Base-by-base conservation (phyloP, 2,888 invertebrate species). In the Urechis unicinctus region DNA sequence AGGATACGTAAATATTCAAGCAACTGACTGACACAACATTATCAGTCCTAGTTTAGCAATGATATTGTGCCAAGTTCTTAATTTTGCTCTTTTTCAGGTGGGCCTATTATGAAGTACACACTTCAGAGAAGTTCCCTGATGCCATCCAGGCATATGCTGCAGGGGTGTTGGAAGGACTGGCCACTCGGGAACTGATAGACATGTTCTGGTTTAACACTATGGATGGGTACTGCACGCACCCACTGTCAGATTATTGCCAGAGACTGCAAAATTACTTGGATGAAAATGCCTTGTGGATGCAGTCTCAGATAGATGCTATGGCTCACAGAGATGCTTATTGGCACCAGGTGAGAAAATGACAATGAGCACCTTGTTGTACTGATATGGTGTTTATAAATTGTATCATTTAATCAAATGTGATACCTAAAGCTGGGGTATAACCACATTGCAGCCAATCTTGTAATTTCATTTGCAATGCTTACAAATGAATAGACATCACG, bases 141-240 rank as follows among this genome's bases (percentile, higher is more conserved):
- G 83, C 84, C 66, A 83, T 88, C 45, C 92, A 92, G 80, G 90
- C 91, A 0, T 90, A 86, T 75, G 87, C 88, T 1, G 91, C 92
- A 1, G 93, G 93, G 3, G 82, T 88, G 44, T 82, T 88, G 0
- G 92, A 93, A 77, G 92, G 91, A 0, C 85, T 86, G 25, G 77
- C 91, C 2, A 89, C 91, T 9, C 53, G 62, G 29, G 85, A 86
- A 60, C 81, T 88, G 55, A 89, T 92, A 64, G 85, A 86, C 73
- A 84, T 85, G 68, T 88, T 89, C 71, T 87, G 89, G 83, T 81
- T 84, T 68, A 91, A 91, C 72, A 86, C 85, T 26, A 65, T 84
- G 4, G 80, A 81, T 66, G 83, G 82, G 75, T 84, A 83, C 68
- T 85, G 85, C 66, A 75, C 77, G 55, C 65, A 67, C 52, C 71